Conservation (phyloP, 2,113 vertebrate genomes). For the Cyprinus carpio region DNA sequence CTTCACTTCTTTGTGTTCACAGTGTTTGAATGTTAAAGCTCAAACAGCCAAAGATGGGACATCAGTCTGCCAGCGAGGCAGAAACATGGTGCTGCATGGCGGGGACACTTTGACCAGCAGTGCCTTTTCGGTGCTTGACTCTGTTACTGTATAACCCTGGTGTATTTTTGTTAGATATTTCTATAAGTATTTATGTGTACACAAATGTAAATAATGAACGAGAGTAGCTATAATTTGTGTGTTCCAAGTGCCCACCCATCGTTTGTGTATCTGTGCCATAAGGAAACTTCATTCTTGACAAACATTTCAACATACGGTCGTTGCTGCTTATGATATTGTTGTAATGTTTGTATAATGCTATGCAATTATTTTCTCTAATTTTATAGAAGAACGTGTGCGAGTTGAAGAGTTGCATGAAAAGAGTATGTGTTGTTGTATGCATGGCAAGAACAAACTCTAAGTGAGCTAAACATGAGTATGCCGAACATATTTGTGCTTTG, state of each 20-base stretch:
- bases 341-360: conserved; percentile 96
- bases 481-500: too few relatives aligned
- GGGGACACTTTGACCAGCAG: conserved; percentile 71
- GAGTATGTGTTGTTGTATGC: conserved; percentile 46
- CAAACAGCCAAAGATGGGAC: conserved; percentile 89
- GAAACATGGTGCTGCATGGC: conserved; percentile 69
- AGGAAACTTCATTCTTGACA: conserved; percentile 87
- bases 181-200: conserved; percentile 98
- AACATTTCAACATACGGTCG: conserved; percentile 88
- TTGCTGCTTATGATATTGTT: conserved; percentile 94
- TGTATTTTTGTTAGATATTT: conserved; percentile 94
- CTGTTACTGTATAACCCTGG: conserved; percentile 88
- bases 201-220: conserved; percentile 91
- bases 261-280: conserved; percentile 82
- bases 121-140: conserved; percentile 80
- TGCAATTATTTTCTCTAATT: conserved; percentile 93
- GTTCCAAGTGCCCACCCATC: conserved; percentile 81
- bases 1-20: conserved; percentile 54
- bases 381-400: conserved; percentile 60
- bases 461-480: too few relatives aligned
- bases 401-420: too few relatives aligned
- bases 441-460: not conserved
- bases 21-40: conserved; percentile 79
- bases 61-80: conserved; percentile 30
- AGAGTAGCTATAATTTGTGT: conserved; percentile 80